Evolutionary conservation across 2,113 vertebrate species (phyloP).

Genomic region (Melanerpes formicivorus): DNA sequence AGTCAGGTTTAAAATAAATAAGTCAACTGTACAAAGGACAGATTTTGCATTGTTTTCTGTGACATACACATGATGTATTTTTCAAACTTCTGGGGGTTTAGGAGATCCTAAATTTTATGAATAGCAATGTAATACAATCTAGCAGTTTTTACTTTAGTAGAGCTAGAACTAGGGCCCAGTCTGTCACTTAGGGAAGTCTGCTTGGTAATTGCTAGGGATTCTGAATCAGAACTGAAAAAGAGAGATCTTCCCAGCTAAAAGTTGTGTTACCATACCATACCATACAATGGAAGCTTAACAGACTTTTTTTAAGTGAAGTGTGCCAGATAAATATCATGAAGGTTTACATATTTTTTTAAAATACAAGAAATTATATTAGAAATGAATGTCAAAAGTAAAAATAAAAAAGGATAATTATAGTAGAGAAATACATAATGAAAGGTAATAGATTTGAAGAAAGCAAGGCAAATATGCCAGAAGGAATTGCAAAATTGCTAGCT

Average conservation of each 20-base stretch:
- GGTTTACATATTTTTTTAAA: background rate
- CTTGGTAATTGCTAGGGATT: background rate
- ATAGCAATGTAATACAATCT: background rate
- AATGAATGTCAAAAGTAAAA: background rate
- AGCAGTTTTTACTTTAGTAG: background rate
- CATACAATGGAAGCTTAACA: background rate
- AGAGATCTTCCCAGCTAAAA: background rate
- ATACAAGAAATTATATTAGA: background rate
- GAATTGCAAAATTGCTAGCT: background rate
- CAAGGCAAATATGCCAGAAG: background rate
- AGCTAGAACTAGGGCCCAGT: background rate
- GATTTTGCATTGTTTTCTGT: background rate
- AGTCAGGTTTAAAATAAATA: slow-evolving; percentile 6
- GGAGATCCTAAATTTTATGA: background rate
- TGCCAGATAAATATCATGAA: background rate
- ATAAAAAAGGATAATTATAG: background rate
- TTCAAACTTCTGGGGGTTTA: background rate
- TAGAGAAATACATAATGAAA: background rate
- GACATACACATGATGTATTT: rapidly evolving
- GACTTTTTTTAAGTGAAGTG: background rate
- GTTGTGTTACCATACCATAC: background rate
- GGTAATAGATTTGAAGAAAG: background rate
- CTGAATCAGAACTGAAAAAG: background rate
- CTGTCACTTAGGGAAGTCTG: background rate
- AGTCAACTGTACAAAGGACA: background rate